Conservation (phyloP, 1,140 invertebrate species). For the Drosophila teissieri region DNA sequence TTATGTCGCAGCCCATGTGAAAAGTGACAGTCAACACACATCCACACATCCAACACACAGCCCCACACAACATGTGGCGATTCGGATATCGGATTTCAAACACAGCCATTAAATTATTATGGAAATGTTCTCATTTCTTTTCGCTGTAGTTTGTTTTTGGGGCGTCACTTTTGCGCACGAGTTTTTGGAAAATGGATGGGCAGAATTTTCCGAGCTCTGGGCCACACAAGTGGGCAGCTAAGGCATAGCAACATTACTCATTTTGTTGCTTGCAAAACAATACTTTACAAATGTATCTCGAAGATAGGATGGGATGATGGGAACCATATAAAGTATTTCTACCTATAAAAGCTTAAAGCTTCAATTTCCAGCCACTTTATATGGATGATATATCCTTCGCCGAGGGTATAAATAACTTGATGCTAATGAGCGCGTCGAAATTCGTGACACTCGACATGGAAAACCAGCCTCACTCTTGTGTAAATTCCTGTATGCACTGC, state of each 20-base stretch:
- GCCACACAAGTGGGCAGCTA: slow-evolving; percentile 37
- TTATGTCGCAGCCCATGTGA: slow-evolving; percentile 62
- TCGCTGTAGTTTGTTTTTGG: slow-evolving; percentile 8
- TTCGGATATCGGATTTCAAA: slow-evolving; percentile 77
- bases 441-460: slow-evolving; percentile 71
- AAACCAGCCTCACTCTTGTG: slow-evolving; percentile 8
- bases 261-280: not conserved
- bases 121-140: slow-evolving; percentile 48
- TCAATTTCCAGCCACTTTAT: slow-evolving; percentile 3
- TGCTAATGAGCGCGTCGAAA: slow-evolving; percentile 77
- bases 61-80: slow-evolving; percentile 18
- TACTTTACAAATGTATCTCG: too few species aligned
- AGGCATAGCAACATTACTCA: not conserved
- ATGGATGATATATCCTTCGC: not conserved
- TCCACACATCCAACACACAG: too few species aligned
- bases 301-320: too few species aligned
- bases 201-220: slow-evolving; percentile 13
- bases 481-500: slow-evolving; percentile 34
- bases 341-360: not conserved
- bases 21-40: slow-evolving; percentile 57
- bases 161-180: slow-evolving; percentile 44
- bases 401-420: slow-evolving; percentile 47
- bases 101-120: slow-evolving; percentile 69
- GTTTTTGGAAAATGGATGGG: slow-evolving; percentile 36
- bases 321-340: not conserved